Conservation (phyloP, 2,797 vertebrate genomes). For the Euthynnus affinis region DNA sequence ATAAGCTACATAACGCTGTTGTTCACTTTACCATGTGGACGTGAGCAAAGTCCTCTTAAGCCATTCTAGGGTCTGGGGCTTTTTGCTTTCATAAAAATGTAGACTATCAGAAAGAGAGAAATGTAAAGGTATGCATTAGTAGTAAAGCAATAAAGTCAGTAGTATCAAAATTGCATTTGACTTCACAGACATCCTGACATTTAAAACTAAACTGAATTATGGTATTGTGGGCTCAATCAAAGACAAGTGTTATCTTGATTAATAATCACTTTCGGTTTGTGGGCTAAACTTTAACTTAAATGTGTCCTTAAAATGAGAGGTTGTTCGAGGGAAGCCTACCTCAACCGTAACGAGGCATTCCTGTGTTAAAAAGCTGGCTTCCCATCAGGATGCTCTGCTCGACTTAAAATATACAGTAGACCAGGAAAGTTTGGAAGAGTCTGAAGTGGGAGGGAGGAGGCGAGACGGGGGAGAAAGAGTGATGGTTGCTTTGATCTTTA, state of each 20-base stretch:
- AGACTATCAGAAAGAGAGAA: neutral
- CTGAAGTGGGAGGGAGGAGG: conserved; percentile 64
- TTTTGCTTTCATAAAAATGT: neutral
- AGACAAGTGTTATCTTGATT: conserved; percentile 37
- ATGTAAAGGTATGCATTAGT: neutral
- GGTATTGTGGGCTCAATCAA: conserved; percentile 5
- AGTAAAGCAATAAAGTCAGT: too few relatives aligned
- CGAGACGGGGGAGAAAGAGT: conserved; percentile 71
- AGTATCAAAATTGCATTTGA: neutral
- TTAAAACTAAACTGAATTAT: conserved; percentile 5
- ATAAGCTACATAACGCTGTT: neutral
- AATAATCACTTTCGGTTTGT: conserved; percentile 35
- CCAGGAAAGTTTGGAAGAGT: conserved; percentile 77
- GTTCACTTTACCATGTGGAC: neutral
- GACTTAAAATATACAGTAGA: conserved; percentile 81
- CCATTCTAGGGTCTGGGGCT: neutral
- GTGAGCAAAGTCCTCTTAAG: neutral
- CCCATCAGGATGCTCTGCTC: conserved; percentile 78
- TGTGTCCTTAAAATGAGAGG: conserved; percentile 60
- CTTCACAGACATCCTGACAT: neutral
- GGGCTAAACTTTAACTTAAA: conserved; percentile 50
- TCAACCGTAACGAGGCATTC: conserved; percentile 68
- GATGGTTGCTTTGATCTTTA: conserved; percentile 86
- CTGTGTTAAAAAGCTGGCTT: conserved; percentile 71
- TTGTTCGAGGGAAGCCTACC: conserved; percentile 61